These are phyloP conservation scores for Cheilosia variabilis DNA, from an alignment of 2,888 invertebrate species.

Conservation along the genomic window DNA sequence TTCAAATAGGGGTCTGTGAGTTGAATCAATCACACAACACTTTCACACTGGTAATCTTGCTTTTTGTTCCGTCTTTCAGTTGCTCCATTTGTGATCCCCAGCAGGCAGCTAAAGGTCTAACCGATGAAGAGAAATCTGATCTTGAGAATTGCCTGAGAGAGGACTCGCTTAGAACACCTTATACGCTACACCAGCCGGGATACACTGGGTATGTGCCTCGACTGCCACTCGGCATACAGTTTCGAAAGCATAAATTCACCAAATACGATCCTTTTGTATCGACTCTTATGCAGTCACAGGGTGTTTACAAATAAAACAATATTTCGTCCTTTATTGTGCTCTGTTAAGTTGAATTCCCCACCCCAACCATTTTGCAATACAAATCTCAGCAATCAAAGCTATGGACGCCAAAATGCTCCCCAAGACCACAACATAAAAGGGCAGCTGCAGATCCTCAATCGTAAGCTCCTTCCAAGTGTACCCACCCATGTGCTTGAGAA, in stretches of 20 bases:
- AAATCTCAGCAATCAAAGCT: slow-evolving; percentile 71
- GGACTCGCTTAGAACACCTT: slow-evolving; percentile 60
- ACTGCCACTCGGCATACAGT: slow-evolving; percentile 57
- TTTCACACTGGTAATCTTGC: too few species aligned
- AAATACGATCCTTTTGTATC: slow-evolving; percentile 69
- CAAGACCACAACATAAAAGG: slow-evolving; percentile 80
- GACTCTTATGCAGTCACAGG: slow-evolving; percentile 63
- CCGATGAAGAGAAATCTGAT: slow-evolving; percentile 44
- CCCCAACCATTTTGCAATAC: slow-evolving; percentile 4
- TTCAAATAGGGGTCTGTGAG: slow-evolving; percentile 43
- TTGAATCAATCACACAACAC: not conserved
- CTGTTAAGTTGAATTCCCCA: not conserved
- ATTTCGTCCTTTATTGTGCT: not conserved
- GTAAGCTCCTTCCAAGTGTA: slow-evolving; percentile 81
- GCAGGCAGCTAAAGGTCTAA: slow-evolving; percentile 19
- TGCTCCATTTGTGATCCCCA: slow-evolving; percentile 53
- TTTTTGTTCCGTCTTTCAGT: slow-evolving; percentile 7
- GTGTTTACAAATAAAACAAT: slow-evolving; percentile 23
- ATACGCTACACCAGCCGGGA: slow-evolving; percentile 59
- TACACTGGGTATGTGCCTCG: slow-evolving; percentile 71
- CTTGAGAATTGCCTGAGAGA: slow-evolving; percentile 42
- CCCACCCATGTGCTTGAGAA: slow-evolving; percentile 76
- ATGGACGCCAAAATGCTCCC: slow-evolving; percentile 79
- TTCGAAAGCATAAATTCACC: slow-evolving; percentile 58
- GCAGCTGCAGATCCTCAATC: slow-evolving; percentile 81